phyloP scores from a whole-genome alignment of 2,888 invertebrate genomes.

The Heliconius ethilla region DNA sequence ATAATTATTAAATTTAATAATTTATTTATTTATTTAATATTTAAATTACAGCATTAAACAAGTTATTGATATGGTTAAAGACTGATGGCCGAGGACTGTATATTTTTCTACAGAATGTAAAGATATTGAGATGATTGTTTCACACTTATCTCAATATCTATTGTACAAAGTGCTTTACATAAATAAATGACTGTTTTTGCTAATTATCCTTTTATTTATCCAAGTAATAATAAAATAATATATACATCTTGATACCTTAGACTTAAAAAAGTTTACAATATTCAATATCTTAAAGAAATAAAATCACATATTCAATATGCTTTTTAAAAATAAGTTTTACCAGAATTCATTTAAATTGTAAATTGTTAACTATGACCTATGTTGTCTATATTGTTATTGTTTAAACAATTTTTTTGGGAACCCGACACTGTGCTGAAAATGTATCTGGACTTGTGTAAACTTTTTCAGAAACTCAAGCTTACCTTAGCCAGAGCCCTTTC shows the following conservation, averaged over 20 bases:
- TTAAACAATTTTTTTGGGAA: not conserved
- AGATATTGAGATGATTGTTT: slow-evolving; percentile 66
- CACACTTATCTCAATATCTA: slow-evolving; percentile 68
- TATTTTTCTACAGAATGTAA: slow-evolving; percentile 20
- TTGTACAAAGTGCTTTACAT: slow-evolving; percentile 33
- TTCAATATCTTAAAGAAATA: not conserved
- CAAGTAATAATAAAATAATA: not conserved
- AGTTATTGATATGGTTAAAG: not conserved
- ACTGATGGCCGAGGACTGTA: not conserved
- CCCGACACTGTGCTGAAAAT: not conserved
- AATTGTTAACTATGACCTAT: no score
- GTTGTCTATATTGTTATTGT: no score
- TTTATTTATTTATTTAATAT: slow-evolving; percentile 29
- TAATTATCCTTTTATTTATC: not conserved
- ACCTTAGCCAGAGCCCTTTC: no score
- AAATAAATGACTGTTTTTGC: not conserved
- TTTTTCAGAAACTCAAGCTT: no score
- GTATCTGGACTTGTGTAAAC: no score
- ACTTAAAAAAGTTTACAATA: not conserved
- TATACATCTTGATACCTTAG: not conserved
- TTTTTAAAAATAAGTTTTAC: not conserved
- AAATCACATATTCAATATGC: not conserved
- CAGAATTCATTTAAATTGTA: no score
- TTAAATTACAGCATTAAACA: not conserved
- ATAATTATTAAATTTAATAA: slow-evolving; percentile 14